Conservation (phyloP, 2,113 vertebrate genomes). For the Sceloporus undulatus region DNA sequence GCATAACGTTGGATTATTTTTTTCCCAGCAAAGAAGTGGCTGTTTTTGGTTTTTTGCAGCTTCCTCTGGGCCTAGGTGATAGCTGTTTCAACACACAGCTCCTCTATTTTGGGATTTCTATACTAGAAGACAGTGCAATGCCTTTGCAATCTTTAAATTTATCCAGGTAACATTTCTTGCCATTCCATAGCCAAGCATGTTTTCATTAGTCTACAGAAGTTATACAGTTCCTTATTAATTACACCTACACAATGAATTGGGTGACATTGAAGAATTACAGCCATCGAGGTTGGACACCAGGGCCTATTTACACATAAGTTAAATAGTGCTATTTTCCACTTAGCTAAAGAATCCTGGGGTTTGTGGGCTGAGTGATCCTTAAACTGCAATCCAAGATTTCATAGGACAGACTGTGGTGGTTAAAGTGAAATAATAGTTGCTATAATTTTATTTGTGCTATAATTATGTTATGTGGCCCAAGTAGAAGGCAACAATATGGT, state of each 20-base stretch:
- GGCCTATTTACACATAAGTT: too few relatives aligned
- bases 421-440: too few relatives aligned
- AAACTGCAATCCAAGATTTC: too few relatives aligned
- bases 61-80: slow-evolving; percentile 95
- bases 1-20: slow-evolving; percentile 36
- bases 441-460: too few relatives aligned
- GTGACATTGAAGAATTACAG: neutral
- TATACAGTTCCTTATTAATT: neutral
- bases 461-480: too few relatives aligned
- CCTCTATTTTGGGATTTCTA: slow-evolving; percentile 89
- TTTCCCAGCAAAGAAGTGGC: slow-evolving; percentile 87
- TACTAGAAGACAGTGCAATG: slow-evolving; percentile 92
- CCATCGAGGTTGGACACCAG: neutral
- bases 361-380: too few relatives aligned
- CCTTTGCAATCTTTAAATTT: slow-evolving; percentile 95
- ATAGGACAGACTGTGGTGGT: too few relatives aligned
- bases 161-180: slow-evolving; percentile 85
- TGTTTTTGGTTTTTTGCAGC: slow-evolving; percentile 92
- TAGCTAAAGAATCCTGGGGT: too few relatives aligned
- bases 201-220: slow-evolving; percentile 7
- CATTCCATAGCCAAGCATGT: neutral
- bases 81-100: slow-evolving; percentile 99
- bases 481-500: neutral
- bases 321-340: too few relatives aligned
- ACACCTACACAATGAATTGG: neutral